These are phyloP conservation scores for Volucella zonaria DNA, from an alignment of 2,888 invertebrate genomes.

Conservation along the genomic window DNA sequence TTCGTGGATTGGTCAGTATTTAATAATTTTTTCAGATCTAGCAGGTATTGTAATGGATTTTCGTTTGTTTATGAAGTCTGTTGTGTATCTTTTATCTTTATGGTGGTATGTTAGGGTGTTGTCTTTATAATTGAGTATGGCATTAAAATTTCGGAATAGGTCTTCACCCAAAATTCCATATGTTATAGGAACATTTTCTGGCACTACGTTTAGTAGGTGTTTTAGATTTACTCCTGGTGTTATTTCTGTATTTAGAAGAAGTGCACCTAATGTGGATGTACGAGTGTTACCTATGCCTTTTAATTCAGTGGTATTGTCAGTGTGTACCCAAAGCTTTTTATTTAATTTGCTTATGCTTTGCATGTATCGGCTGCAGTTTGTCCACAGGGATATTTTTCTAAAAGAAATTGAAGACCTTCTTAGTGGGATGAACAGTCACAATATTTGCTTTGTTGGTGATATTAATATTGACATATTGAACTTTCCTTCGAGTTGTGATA, in stretches of 20 bases:
- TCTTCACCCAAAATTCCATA: constrained; percentile 12
- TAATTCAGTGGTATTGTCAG: constrained; percentile 1
- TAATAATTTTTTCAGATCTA: constrained; percentile 12
- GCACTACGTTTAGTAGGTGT: background rate
- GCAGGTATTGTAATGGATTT: constrained; percentile 25
- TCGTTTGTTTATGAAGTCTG: constrained; percentile 5
- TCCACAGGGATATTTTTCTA: too few relatives aligned
- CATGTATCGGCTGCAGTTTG: too few relatives aligned
- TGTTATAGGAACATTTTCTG: background rate
- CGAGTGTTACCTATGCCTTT: constrained; percentile 4
- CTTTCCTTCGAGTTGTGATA: too few relatives aligned
- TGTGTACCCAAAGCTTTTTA: constrained; percentile 1
- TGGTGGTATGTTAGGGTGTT: background rate
- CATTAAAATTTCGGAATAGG: constrained; percentile 5
- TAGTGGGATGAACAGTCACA: too few relatives aligned
- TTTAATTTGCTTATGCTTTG: constrained; percentile 8
- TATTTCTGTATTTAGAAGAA: background rate
- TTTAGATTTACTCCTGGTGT: constrained; percentile 7
- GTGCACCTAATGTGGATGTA: background rate
- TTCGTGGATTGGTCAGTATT: constrained; percentile 4
- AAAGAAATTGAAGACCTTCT: too few relatives aligned
- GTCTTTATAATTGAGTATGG: constrained; percentile 12
- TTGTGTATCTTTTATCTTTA: constrained; percentile 2
- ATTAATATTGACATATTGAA: too few relatives aligned
- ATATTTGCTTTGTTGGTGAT: too few relatives aligned